Base-by-base conservation (phyloP, 1,140 invertebrate species). In the Piezodorus guildinii region DNA sequence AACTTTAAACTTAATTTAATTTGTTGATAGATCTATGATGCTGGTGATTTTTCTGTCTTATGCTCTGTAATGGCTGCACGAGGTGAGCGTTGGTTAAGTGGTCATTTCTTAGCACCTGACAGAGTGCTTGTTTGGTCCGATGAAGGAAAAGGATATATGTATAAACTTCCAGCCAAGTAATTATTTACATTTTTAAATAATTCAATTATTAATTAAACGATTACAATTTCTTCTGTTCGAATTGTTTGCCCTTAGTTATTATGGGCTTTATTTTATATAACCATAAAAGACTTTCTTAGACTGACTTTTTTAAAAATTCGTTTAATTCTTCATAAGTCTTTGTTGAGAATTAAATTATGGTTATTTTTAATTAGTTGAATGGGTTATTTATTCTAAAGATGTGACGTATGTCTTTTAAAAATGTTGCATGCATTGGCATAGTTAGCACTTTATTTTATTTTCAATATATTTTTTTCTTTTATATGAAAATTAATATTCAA, bases 101-200 rank as follows among this genome's bases (percentile, higher is more conserved):
- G 94, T 2, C 91, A 96, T 73, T 98, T 98, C 73, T 77, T 97
- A 15, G 82, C 89, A 3, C 85, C 89, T 3, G 95, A 96, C 72
- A 79, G 88, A 45, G 90, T 97, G 0, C 83, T 97, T 60, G 82
- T 95, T 0, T 97, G 93, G 90, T 94, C 88, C 58, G 92, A 93
- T 66, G 88, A 91, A 71, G 94, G 94, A 63, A 93, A 91, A 75
- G 91, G 90, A 51, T 97, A 95, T 75, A 78, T 98, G 63, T 98
- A 94, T 74, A 93, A 91, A 76, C 77, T 98, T 69, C 94, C 95
- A 8, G 87, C 90, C 65, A 97, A 97, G 92, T 94, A 85, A 84
- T 56, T 25, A 15, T 56, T 27, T 6, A 23, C 23, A 9, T 56
- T 25, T 56, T 23, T 15, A 27, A 27, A 23, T 15, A 49, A 49